phyloP scores from a whole-genome alignment of 2,113 vertebrate genomes.

The Crotalus viridis region DNA sequence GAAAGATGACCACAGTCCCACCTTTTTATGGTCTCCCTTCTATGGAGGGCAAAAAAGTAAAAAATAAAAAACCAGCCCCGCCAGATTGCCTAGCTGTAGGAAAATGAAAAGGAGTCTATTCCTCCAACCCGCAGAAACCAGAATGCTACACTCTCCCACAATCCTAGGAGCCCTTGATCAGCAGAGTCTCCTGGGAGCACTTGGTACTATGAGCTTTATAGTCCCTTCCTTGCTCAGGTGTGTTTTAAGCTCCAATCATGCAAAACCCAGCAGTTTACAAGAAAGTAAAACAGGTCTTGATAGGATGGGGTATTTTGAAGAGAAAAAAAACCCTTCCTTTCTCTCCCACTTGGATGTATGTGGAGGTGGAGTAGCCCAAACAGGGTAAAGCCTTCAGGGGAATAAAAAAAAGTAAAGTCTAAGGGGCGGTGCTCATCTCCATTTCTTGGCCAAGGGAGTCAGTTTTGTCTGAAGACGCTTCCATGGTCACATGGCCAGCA shows the following conservation, averaged over 20 bases:
- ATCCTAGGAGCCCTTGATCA: neutral
- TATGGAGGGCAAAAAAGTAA: neutral
- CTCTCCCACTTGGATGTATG: conserved; percentile 17
- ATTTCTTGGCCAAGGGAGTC: neutral
- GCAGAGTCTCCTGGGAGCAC: fast-evolving
- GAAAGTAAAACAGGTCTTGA: neutral
- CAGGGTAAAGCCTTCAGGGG: conserved; percentile 43
- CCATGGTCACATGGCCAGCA: neutral
- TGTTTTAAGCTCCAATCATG: fast-evolving
- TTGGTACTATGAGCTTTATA: fast-evolving
- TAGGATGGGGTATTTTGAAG: neutral
- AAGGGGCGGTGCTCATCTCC: neutral
- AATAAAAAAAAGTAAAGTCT: neutral
- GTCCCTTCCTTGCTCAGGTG: neutral
- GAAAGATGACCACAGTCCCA: neutral
- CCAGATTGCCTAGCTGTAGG: neutral
- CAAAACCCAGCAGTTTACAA: fast-evolving
- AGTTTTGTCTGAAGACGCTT: neutral
- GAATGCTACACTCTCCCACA: fast-evolving
- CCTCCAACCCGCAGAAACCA: fast-evolving
- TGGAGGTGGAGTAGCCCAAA: conserved; percentile 39
- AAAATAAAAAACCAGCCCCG: fast-evolving
- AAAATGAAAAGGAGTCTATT: neutral
- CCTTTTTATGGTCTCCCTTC: neutral
- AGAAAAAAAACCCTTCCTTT: neutral